phyloP scores from a whole-genome alignment of 2,888 invertebrate species.

The Lasioglossum lativentre region DNA sequence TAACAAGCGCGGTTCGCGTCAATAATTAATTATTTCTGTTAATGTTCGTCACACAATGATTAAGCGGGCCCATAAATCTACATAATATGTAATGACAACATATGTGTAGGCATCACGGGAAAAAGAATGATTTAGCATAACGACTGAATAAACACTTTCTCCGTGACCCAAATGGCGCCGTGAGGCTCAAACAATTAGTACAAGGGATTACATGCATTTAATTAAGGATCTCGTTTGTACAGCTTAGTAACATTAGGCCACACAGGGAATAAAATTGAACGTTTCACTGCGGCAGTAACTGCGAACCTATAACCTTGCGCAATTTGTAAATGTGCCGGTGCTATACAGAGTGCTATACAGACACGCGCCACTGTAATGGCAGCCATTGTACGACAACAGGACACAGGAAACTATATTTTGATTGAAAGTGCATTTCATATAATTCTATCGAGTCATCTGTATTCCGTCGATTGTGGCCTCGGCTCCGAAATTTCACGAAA shows the following conservation, averaged over 20 bases:
- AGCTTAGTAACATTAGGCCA: not conserved
- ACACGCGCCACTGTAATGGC: slow-evolving; percentile 28
- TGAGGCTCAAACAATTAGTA: not conserved
- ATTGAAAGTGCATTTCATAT: slow-evolving; percentile 48
- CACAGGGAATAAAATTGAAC: slow-evolving; percentile 31
- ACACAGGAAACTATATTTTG: slow-evolving; percentile 36
- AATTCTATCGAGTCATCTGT: not conserved
- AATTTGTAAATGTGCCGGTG: slow-evolving; percentile 53
- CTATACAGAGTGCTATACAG: not conserved
- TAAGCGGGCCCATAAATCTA: not conserved
- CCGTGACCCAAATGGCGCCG: not conserved
- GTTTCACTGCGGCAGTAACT: slow-evolving; percentile 35
- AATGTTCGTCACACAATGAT: not conserved
- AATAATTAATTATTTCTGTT: not conserved
- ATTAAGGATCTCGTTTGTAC: slow-evolving; percentile 3
- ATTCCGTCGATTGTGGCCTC: not conserved
- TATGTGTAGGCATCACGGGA: not conserved
- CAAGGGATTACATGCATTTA: slow-evolving; percentile 27
- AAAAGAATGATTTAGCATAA: not conserved
- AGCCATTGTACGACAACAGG: slow-evolving; percentile 4
- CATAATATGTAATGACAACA: not conserved
- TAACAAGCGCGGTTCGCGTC: not conserved
- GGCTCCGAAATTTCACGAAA: not conserved
- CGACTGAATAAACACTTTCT: not conserved
- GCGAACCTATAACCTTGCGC: slow-evolving; percentile 19